These are phyloP conservation scores for Staurois parvus DNA, from an alignment of 2,797 vertebrate genomes.

Conservation along the genomic window DNA sequence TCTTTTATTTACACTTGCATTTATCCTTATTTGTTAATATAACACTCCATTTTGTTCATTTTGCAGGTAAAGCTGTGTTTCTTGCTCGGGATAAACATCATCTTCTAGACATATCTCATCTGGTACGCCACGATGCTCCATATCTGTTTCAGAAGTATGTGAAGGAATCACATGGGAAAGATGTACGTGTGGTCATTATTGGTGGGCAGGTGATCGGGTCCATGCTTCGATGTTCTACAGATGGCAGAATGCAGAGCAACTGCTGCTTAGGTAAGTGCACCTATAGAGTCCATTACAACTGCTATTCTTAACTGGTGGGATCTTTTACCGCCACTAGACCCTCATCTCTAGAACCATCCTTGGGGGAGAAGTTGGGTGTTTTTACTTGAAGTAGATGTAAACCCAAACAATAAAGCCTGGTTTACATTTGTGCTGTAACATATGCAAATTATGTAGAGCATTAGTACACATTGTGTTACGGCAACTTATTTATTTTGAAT, in stretches of 20 bases:
- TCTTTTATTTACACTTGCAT: no score
- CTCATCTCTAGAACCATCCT: neutral
- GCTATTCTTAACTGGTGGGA: neutral
- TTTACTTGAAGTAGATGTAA: no score
- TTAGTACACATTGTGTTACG: no score
- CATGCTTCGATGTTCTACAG: constrained; percentile 90
- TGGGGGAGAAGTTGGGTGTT: neutral
- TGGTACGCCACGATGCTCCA: constrained; percentile 89
- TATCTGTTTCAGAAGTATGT: constrained; percentile 94
- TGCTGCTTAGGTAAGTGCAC: constrained; percentile 84
- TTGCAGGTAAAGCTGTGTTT: constrained; percentile 89
- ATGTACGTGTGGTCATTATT: constrained; percentile 89
- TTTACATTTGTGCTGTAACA: no score
- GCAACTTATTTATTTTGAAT: no score
- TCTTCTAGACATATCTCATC: constrained; percentile 88
- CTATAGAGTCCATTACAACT: neutral
- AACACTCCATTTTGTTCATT: constrained; percentile 52
- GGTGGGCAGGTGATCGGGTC: constrained; percentile 89
- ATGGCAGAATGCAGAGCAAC: constrained; percentile 95
- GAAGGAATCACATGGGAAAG: constrained; percentile 90
- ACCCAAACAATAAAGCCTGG: no score
- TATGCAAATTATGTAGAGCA: no score
- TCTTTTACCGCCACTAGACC: neutral
- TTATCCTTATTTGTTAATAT: neutral
- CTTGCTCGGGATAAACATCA: constrained; percentile 91